phyloP scores from a whole-genome alignment of 2,113 vertebrate species.

The Nansenia antarctica region DNA sequence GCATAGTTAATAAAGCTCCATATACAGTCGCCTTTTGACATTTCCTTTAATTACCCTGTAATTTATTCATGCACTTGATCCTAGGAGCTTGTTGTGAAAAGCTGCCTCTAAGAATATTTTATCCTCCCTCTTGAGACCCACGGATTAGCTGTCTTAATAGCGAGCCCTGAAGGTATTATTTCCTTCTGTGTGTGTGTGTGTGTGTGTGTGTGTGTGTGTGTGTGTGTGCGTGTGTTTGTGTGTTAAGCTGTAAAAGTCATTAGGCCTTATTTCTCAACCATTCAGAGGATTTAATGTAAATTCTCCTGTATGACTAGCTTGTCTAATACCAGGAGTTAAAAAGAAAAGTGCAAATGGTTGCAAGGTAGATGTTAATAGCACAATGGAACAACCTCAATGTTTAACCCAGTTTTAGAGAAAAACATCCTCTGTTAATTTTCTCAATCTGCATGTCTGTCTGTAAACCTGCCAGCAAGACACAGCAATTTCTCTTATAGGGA shows the following conservation, averaged over 20 bases:
- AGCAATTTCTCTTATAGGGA: constrained; percentile 45
- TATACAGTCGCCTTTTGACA: constrained; percentile 75
- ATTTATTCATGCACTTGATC: constrained; percentile 81
- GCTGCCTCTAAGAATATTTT: constrained; percentile 73
- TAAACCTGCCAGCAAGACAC: constrained; percentile 56
- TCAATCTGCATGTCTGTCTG: constrained; percentile 35
- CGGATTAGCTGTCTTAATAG: constrained; percentile 75
- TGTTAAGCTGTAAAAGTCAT: constrained; percentile 68
- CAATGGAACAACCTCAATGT: constrained; percentile 59
- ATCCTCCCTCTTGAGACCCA: constrained; percentile 59
- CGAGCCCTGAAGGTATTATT: constrained; percentile 67
- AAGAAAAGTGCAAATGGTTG: constrained; percentile 69
- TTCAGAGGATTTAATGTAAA: constrained; percentile 49
- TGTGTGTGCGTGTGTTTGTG: no score
- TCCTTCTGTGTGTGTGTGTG: constrained; percentile 30
- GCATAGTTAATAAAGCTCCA: constrained; percentile 70
- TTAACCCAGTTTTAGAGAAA: constrained; percentile 68
- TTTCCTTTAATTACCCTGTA: constrained; percentile 80
- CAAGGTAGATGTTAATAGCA: constrained; percentile 63
- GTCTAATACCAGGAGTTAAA: constrained; percentile 57
- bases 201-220: constrained; percentile 16
- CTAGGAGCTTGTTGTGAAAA: constrained; percentile 75
- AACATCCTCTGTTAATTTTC: constrained; percentile 63
- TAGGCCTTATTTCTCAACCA: constrained; percentile 59
- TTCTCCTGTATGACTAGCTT: constrained; percentile 41